A percentile compares a stretch with the other conserved stretches of the same genome.
These are phyloP conservation scores for Mythimna vitellina DNA, from an alignment of 2,888 invertebrate genomes.

Conservation along the genomic window DNA sequence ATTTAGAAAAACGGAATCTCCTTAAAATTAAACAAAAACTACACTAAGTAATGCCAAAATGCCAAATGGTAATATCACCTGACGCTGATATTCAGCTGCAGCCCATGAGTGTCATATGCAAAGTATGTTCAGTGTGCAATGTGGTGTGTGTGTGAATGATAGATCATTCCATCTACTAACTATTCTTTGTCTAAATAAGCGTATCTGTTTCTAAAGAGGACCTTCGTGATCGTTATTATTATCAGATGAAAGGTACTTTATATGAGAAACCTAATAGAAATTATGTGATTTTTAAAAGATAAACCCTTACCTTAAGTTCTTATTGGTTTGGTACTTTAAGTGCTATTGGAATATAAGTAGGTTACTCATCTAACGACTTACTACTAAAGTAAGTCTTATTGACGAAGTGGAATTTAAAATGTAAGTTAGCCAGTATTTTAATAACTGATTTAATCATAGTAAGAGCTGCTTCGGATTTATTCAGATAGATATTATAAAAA, in stretches of 20 bases:
- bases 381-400: background rate
- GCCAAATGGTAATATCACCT: too few species aligned
- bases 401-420: background rate
- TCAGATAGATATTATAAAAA: too few species aligned
- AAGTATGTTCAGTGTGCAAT: background rate
- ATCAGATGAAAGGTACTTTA: conserved; percentile 13
- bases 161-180: background rate
- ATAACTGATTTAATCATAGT: too few species aligned
- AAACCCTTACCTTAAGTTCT: background rate
- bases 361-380: background rate
- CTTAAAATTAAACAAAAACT: too few species aligned
- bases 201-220: background rate
- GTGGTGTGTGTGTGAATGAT: too few species aligned
- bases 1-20: too few species aligned
- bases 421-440: background rate
- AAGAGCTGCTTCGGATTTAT: too few species aligned
- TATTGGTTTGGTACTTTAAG: background rate
- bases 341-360: background rate
- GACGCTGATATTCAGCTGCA: too few species aligned
- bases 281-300: conserved; percentile 4
- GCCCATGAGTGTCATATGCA: background rate
- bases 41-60: too few species aligned
- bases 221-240: conserved; percentile 1
- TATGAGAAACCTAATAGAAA: conserved; percentile 4
- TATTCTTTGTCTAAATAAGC: background rate